Evolutionary conservation across 1,140 invertebrate species (phyloP), one percentile per base, ranked within the genome.

Genomic region (Pseudobourletiella spinata): DNA sequence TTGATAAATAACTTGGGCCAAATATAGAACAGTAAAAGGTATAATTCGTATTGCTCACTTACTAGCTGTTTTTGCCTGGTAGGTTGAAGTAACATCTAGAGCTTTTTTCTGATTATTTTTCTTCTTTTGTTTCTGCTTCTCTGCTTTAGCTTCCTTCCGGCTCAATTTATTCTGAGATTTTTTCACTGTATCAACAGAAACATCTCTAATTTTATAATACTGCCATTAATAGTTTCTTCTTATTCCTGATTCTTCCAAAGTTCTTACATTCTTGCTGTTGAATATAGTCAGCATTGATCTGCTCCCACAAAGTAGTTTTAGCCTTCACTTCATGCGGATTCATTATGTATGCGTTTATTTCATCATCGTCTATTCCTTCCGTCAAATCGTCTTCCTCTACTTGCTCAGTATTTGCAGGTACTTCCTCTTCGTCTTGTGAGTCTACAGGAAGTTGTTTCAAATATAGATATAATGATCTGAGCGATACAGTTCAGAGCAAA

Each of bases 281-380:
- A 16, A 96, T 77, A 77, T 90, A 96, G 39, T 84, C 83, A 24
- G 85, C 86, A 76, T 95, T 94, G 1, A 89, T 76, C 72, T 82
- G 82, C 65, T 86, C 83, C 94, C 93, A 97, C 58, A 94, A 74
- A 52, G 78, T 79, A 6, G 85, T 84, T 78, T 96, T 96, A 29
- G 83, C 79, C 52, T 81, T 74, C 1, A 85, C 81, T 76, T 96
- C 93, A 60, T 84, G 79, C 24, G 87, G 84, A 1, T 81, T 84
- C 79, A 97, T 84, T 43, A 97, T 89, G 70, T 95, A 89, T 51
- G 82, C 82, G 72, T 91, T 86, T 15, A 97, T 79, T 78, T 97
- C 94, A 24, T 85, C 83, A 70, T 95, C 89, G 71, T 94, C 91
- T 25, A 94, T 81, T 50, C 85, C 90, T 51, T 83, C 83, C 28